Base-by-base conservation (phyloP, 2,888 invertebrate genomes). In the Amiota mariae region DNA sequence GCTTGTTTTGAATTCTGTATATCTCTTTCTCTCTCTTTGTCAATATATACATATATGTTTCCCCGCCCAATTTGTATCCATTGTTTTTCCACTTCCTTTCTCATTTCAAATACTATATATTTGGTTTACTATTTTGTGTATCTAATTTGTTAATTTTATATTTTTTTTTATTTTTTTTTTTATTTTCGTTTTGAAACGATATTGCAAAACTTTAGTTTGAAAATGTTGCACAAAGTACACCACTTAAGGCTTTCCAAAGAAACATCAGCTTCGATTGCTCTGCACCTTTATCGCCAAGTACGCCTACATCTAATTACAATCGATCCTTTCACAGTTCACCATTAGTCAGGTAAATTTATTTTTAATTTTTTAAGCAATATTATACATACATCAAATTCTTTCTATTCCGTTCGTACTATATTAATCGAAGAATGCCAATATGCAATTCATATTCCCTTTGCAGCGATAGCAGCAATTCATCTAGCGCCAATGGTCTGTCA, bases 251-350 rank as follows among this genome's bases (percentile, higher is more conserved):
- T 83, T 88, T 89, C 86, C 90, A 89, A 89, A 88, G 89, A 87
- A 90, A 89, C 85, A 86, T 90, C 85, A 90, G 88, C 87, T 90
- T 89, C 89, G 90, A 90, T 87, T 89, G 89, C 87, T 89, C 89
- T 84, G 88, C 89, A 87, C 89, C 90, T 81, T 88, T 90, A 85
- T 89, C 90, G 84, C 89, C 90, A 79, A 88, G 89, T 85, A 89
- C 90, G 86, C 88, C 90, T 82, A 86, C 90, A 81, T 88, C 89
- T 85, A 82, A 89, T 84, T 88, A 89, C 85, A 88, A 88, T 86
- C 88, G 88, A 81, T 89, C 89, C 82, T 89, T 89, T 84, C 89
- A 88, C 85, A 88, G 87, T 84, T 89, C 90, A 81, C 89, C 90
- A 85, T 80, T 88, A 86, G 87, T 89, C 85, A 89, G 89, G 89